phyloP scores from a whole-genome alignment of 2,113 vertebrate species.

The Apus apus region DNA sequence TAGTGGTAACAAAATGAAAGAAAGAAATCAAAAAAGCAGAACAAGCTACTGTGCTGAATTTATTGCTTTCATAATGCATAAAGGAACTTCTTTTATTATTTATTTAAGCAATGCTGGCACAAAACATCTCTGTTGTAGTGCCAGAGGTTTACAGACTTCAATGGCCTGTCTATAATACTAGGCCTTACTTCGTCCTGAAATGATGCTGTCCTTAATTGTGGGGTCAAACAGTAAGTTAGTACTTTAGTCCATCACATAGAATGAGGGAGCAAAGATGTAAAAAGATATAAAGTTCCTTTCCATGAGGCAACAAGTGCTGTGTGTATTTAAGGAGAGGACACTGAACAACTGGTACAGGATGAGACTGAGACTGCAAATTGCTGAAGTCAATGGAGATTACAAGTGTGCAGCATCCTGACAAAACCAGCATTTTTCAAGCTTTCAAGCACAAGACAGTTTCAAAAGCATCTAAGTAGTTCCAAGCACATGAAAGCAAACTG shows the following conservation, averaged over 20 bases:
- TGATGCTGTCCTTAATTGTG: not conserved
- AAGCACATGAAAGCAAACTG: not conserved
- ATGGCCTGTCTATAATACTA: not conserved
- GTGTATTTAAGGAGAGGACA: not conserved
- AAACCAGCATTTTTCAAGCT: not conserved
- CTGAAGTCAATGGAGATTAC: not conserved
- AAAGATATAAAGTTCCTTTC: not conserved
- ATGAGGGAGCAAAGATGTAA: not conserved
- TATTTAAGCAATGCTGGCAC: not conserved
- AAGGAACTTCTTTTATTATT: not conserved
- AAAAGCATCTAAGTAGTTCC: not conserved
- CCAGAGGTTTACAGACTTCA: not conserved
- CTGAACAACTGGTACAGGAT: not conserved
- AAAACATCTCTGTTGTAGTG: not conserved
- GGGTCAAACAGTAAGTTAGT: not conserved
- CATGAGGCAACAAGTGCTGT: not conserved
- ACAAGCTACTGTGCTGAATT: not conserved
- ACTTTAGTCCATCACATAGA: not conserved
- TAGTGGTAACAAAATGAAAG: not conserved
- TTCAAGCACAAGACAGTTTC: not conserved
- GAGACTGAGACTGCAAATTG: not conserved
- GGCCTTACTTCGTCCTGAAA: not conserved
- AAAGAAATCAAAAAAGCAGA: not conserved
- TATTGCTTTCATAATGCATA: no score
- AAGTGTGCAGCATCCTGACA: not conserved